A percentile compares a stretch with the other conserved stretches of the same genome.
Conservation (phyloP, 2,888 invertebrate species). For the Mimas tiliae region DNA sequence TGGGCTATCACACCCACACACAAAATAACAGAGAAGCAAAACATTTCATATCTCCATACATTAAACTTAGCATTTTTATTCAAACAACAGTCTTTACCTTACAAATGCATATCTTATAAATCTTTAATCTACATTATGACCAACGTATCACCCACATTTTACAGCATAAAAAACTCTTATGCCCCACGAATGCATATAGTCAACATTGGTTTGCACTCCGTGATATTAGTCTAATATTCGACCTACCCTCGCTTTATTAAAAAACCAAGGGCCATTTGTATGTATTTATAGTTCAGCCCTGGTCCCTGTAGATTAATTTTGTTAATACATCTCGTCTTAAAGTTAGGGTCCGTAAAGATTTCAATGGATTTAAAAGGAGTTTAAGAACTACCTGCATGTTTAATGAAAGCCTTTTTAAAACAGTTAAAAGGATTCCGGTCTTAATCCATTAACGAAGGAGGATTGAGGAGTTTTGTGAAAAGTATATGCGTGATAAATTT, state of each 20-base stretch:
- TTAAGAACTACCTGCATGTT: constrained; percentile 24
- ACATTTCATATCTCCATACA: background rate
- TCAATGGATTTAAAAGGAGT: constrained; percentile 21
- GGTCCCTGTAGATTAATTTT: constrained; percentile 78
- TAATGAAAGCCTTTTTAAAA: constrained; percentile 25
- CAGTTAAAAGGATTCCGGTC: constrained; percentile 14
- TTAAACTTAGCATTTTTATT: constrained; percentile 5
- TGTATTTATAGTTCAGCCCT: constrained; percentile 73
- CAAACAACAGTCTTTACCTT: background rate
- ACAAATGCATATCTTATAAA: background rate
- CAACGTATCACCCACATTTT: constrained; percentile 52
- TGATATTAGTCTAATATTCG: constrained; percentile 82
- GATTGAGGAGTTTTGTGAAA: constrained; percentile 5
- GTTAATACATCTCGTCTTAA: constrained; percentile 71
- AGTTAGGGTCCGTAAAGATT: constrained; percentile 6
- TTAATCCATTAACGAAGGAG: constrained; percentile 13
- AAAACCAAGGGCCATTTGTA: constrained; percentile 82
- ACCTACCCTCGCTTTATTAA: constrained; percentile 81
- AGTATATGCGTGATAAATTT: too few species aligned
- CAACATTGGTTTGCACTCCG: constrained; percentile 82
- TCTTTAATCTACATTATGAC: constrained; percentile 47
- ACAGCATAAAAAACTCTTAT: constrained; percentile 64
- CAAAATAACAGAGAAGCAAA: background rate
- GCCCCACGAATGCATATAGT: constrained; percentile 62
- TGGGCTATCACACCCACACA: background rate